A percentile compares a stretch with the other conserved stretches of the same genome.
Evolutionary conservation across 2,113 vertebrate genomes (phyloP).

Genomic region (Urocynchramus pylzowi): DNA sequence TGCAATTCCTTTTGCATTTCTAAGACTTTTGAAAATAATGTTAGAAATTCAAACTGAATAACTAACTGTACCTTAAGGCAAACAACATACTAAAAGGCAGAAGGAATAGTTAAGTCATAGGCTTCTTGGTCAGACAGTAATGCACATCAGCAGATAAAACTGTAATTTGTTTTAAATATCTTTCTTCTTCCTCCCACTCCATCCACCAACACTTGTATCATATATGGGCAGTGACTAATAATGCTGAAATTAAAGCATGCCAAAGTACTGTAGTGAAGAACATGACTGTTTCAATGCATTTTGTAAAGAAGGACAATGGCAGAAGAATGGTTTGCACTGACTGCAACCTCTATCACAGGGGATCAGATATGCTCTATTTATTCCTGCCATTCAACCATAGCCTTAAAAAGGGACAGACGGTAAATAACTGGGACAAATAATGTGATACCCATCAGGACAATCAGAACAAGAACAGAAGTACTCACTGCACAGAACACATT

Average conservation of each 20-base stretch:
- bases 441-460: neutral
- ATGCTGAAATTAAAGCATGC: neutral
- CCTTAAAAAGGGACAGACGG: neutral
- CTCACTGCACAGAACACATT: neutral
- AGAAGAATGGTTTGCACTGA: neutral
- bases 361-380: slow-evolving; percentile 41
- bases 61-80: neutral
- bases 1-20: neutral
- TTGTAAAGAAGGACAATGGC: neutral
- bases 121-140: neutral
- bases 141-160: neutral
- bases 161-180: slow-evolving; percentile 13
- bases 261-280: neutral
- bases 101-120: neutral
- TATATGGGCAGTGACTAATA: slow-evolving; percentile 4
- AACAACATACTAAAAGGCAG: neutral
- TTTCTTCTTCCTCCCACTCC: neutral
- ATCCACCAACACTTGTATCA: neutral
- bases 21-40: neutral
- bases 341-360: neutral
- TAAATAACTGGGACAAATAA: slow-evolving; percentile 18
- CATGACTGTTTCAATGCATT: neutral
- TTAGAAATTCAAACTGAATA: slow-evolving; percentile 29
- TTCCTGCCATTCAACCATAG: slow-evolving; percentile 12
- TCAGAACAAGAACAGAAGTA: neutral